Evolutionary conservation across 1,140 invertebrate genomes (phyloP).

Genomic region (Neoseiulus cucumeris): DNA sequence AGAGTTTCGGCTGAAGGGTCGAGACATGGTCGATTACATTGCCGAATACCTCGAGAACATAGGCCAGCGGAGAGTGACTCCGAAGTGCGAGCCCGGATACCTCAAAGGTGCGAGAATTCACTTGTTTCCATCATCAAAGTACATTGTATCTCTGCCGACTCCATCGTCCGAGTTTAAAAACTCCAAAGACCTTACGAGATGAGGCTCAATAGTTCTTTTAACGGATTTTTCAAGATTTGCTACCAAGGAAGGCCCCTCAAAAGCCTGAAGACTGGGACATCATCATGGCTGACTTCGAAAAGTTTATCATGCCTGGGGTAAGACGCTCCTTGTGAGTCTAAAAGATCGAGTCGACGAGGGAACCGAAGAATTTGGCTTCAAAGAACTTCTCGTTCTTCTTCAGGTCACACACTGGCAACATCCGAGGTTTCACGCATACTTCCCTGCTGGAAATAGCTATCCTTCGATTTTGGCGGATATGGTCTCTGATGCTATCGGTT

Average conservation of each 20-base stretch:
- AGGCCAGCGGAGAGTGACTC: slow-evolving; percentile 52
- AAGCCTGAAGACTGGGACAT: slow-evolving; percentile 68
- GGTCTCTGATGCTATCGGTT: slow-evolving; percentile 81
- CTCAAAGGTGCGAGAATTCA: slow-evolving; percentile 29
- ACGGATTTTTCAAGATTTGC: slow-evolving; percentile 29
- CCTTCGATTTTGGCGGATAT: slow-evolving; percentile 96
- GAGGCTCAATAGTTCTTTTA: background rate
- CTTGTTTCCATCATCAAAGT: background rate
- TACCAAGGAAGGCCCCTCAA: slow-evolving; percentile 65
- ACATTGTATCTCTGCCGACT: background rate
- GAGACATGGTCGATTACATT: slow-evolving; percentile 96
- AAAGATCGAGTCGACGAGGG: too few relatives aligned
- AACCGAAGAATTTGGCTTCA: slow-evolving; percentile 12
- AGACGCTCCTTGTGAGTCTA: too few relatives aligned
- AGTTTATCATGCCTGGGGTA: slow-evolving; percentile 92
- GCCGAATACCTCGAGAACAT: slow-evolving; percentile 82
- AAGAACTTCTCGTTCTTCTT: background rate
- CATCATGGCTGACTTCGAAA: slow-evolving; percentile 84
- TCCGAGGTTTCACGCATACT: slow-evolving; percentile 95
- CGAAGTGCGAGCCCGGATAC: slow-evolving; percentile 77
- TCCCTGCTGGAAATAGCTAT: slow-evolving; percentile 89
- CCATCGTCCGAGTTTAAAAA: background rate
- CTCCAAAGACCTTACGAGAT: background rate
- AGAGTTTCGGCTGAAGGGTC: slow-evolving; percentile 69
- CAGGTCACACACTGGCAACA: slow-evolving; percentile 96